Evolutionary conservation across 92 coral and sea anemone species (phyloP), one percentile per base, ranked within the genome.

Genomic region (Phenganax subtilis): DNA sequence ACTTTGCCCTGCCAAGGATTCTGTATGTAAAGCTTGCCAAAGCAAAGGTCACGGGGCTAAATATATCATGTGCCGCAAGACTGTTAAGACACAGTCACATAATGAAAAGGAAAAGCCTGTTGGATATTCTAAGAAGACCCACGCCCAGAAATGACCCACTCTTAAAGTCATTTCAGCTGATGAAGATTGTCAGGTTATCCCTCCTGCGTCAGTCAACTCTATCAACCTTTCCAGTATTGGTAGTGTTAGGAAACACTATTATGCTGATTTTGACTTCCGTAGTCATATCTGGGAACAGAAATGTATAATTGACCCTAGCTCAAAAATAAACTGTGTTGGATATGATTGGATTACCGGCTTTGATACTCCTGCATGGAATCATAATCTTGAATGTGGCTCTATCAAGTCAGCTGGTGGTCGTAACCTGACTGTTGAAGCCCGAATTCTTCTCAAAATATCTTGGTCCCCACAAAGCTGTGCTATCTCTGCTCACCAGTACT

Each of bases 41-140:
- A 81, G 52, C 51, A 81, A 53, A 69, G 84, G 76, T 56, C 85
- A 81, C 72, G 70, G 85, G 78, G 78, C 57, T 70, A 81, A 79
- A 72, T 81, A 55, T 60, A 57, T 81, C 51, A 81, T 81, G 85
- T 71, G 0, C 69, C 79, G 67, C 58, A 57, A 51, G 31, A 27
- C 62, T 14, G 30, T 78, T 27, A 81, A 55, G 47, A 37, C 5
- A 5, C 47, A 37, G 37, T 6, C 55, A 71, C 81, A 77, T 3
- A 29, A 44, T 47, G 81, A 87, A 15, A 62, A 55, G 14, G 72
- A 72, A 12, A 61, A 74, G 17, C 77, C 25, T 28, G 76, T 25
- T 16, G 87, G 68, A 30, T 55, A 59, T 54, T 72, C 72, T 28
- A 57, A 15, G 0, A 37, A 58, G 54, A 31, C 12, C 62, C 31